A percentile compares a stretch with the other conserved stretches of the same genome.
Evolutionary conservation across 2,797 vertebrate genomes (phyloP).

Genomic region (Anas georgica): DNA sequence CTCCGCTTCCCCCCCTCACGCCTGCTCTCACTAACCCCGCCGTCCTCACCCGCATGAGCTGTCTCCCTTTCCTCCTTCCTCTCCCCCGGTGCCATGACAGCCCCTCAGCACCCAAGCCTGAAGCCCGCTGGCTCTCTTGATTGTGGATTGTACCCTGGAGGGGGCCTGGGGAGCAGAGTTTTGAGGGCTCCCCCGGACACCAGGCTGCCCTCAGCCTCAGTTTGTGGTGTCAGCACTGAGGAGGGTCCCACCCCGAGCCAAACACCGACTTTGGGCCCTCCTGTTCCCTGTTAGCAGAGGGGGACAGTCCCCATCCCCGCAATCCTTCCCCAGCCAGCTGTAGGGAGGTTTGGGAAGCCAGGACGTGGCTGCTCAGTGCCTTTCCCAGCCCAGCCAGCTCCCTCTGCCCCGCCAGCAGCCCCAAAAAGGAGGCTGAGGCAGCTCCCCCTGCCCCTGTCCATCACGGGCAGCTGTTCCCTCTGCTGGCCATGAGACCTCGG

Average conservation of each 20-base stretch:
- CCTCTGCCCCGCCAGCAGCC: not conserved
- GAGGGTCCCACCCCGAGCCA: not conserved
- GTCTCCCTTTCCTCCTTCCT: not conserved
- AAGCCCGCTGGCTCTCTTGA: slow-evolving; percentile 73
- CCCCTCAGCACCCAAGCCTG: slow-evolving; percentile 45
- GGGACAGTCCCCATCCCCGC: not conserved
- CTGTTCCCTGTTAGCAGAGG: not conserved
- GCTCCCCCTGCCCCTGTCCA: not conserved
- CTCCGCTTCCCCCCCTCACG: not conserved
- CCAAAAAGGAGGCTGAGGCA: not conserved
- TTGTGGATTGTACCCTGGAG: slow-evolving; percentile 73
- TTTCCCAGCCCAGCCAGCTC: not conserved
- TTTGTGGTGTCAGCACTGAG: not conserved
- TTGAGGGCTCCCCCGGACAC: not conserved
- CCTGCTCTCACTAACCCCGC: slow-evolving; percentile 56
- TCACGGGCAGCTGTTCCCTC: not conserved
- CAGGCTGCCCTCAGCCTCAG: not conserved
- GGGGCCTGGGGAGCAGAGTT: not conserved
- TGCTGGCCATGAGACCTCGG: not conserved
- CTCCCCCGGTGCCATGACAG: slow-evolving; percentile 69
- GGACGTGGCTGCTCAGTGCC: not conserved
- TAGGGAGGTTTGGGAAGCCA: not conserved
- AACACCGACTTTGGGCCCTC: not conserved
- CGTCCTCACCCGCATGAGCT: slow-evolving; percentile 39
- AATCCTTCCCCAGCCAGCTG: not conserved